Conservation (phyloP, 2,113 vertebrate genomes). For the Empidonax traillii region DNA sequence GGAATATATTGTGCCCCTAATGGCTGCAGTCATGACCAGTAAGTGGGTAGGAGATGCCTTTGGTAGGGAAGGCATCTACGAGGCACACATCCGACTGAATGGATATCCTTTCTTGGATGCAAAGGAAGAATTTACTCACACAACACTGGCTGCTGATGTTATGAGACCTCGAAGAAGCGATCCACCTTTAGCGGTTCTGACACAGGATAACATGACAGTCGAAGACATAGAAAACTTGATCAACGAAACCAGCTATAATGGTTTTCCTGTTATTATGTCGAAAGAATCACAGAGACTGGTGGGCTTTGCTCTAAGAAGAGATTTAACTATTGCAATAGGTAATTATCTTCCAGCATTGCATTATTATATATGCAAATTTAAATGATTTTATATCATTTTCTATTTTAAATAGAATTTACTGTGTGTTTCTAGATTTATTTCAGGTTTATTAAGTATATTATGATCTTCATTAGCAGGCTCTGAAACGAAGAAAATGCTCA, state of each 20-base stretch:
- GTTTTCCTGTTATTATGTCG: conserved; percentile 98
- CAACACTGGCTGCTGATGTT: conserved; percentile 92
- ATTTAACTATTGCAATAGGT: conserved; percentile 98
- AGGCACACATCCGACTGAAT: conserved; percentile 96
- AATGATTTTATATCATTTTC: background rate
- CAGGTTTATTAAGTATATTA: background rate
- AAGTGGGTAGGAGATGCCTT: conserved; percentile 99
- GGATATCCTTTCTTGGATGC: conserved; percentile 98
- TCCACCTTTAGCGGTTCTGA: conserved; percentile 91
- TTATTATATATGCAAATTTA: background rate
- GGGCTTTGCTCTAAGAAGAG: conserved; percentile 96
- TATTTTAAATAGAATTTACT: background rate
- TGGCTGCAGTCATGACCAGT: conserved; percentile 99
- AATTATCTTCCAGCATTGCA: conserved; percentile 23
- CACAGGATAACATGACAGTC: conserved; percentile 96
- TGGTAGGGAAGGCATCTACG: conserved; percentile 97
- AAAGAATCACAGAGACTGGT: conserved; percentile 97
- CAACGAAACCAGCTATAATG: conserved; percentile 95
- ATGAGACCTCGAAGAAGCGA: conserved; percentile 93
- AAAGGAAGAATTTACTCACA: conserved; percentile 98
- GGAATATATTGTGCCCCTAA: conserved; percentile 98
- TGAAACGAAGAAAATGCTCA: background rate
- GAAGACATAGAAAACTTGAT: conserved; percentile 93
- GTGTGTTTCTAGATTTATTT: background rate
- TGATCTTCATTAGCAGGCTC: background rate